Percentiles rank a stretch among this genome's conserved stretches.
phyloP scores from a whole-genome alignment of 2,888 invertebrate species.

The Megalurothrips usitatus region DNA sequence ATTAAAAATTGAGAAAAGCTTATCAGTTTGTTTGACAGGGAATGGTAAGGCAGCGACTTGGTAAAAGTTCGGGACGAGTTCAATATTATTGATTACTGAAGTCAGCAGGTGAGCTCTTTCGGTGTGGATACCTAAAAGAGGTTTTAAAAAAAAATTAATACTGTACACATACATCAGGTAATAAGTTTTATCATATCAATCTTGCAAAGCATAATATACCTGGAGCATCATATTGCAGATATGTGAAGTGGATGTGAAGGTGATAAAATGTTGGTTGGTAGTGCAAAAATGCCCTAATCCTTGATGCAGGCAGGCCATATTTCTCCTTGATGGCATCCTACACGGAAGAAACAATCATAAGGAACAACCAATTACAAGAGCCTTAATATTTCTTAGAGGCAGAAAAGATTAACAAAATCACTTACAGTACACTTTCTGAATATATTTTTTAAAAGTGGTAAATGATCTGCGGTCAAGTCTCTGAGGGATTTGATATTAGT shows the following conservation, averaged over 20 bases:
- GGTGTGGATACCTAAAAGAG: slow-evolving; percentile 63
- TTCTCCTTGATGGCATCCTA: slow-evolving; percentile 71
- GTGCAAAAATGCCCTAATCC: slow-evolving; percentile 82
- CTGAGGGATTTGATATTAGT: slow-evolving; percentile 76
- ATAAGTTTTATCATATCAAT: slow-evolving; percentile 5
- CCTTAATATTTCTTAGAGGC: slow-evolving; percentile 30
- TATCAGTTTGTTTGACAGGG: slow-evolving; percentile 69
- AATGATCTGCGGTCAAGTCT: slow-evolving; percentile 70
- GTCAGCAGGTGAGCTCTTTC: slow-evolving; percentile 84
- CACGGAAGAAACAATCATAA: slow-evolving; percentile 40
- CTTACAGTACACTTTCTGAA: slow-evolving; percentile 66
- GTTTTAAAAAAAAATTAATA: too few species aligned
- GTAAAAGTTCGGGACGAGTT: slow-evolving; percentile 78
- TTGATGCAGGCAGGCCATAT: slow-evolving; percentile 64
- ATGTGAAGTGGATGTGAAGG: slow-evolving; percentile 89
- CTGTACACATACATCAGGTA: background rate
- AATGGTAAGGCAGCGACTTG: slow-evolving; percentile 75
- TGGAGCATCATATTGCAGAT: slow-evolving; percentile 71
- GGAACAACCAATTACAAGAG: background rate
- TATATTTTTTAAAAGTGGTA: slow-evolving; percentile 80
- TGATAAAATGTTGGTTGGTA: slow-evolving; percentile 98
- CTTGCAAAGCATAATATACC: slow-evolving; percentile 47
- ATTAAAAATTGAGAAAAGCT: slow-evolving; percentile 62
- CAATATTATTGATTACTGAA: slow-evolving; percentile 85
- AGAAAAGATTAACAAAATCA: slow-evolving; percentile 35